Conservation (phyloP, 2,797 vertebrate genomes). For the Peromyscus attwateri region DNA sequence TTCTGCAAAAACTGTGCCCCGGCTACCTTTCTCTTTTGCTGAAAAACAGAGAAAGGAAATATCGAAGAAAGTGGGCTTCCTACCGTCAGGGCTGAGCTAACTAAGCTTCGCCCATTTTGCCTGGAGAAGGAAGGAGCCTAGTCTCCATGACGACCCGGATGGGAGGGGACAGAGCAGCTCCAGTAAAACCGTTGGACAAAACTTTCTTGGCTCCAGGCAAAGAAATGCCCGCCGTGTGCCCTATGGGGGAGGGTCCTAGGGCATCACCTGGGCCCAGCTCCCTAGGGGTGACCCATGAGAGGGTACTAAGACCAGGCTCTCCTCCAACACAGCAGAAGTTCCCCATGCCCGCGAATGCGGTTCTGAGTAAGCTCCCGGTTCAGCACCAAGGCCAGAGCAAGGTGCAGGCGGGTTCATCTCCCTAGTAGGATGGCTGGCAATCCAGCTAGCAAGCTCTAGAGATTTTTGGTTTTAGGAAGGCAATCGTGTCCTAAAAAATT, state of each 20-base stretch:
- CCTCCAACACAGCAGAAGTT: background rate
- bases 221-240: background rate
- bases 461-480: background rate
- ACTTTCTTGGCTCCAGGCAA: slow-evolving; percentile 78
- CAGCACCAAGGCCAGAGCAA: slow-evolving; percentile 81
- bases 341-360: accelerated
- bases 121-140: slow-evolving; percentile 86
- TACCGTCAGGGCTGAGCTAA: slow-evolving; percentile 73
- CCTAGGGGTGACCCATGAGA: background rate
- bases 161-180: slow-evolving; percentile 79
- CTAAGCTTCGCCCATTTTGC: slow-evolving; percentile 87
- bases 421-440: accelerated
- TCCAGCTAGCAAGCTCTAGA: accelerated
- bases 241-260: background rate
- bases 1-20: background rate
- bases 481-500: background rate
- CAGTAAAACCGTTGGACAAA: slow-evolving; percentile 69
- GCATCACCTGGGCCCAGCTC: background rate
- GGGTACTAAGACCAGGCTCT: background rate
- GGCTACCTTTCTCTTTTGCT: background rate
- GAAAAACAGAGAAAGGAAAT: background rate
- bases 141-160: slow-evolving; percentile 93
- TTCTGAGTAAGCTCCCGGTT: background rate
- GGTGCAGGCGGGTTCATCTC: accelerated
- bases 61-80: slow-evolving; percentile 22